phyloP scores from a whole-genome alignment of 2,797 vertebrate species.

The Coendou prehensilis region DNA sequence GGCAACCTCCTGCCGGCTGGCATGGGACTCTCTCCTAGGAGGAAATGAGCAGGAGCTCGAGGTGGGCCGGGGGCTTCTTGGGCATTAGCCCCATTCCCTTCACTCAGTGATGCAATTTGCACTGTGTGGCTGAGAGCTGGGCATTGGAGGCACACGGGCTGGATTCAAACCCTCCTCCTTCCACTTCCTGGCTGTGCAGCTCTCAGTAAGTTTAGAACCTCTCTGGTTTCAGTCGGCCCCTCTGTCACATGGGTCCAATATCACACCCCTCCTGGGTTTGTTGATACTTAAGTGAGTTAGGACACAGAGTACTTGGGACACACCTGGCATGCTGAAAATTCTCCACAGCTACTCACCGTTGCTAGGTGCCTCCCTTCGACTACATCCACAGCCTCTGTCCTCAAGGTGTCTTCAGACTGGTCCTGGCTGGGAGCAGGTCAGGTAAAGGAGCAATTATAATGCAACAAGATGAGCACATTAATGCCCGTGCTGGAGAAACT shows the following conservation, averaged over 20 bases:
- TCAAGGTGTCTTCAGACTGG: background rate
- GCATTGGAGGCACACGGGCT: background rate
- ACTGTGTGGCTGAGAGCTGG: background rate
- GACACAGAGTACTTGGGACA: background rate
- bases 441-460: background rate
- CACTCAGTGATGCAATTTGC: background rate
- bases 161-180: background rate
- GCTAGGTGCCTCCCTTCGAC: background rate
- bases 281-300: background rate
- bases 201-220: background rate
- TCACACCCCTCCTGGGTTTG: background rate
- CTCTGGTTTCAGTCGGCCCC: constrained; percentile 1
- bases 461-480: background rate
- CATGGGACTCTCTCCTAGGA: background rate
- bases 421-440: background rate
- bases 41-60: background rate
- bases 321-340: background rate
- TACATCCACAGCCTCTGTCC: background rate
- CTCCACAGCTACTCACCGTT: background rate
- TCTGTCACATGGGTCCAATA: background rate
- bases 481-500: background rate
- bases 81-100: background rate
- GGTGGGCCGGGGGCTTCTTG: background rate
- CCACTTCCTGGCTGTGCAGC: background rate
- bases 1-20: constrained; percentile 30